These are phyloP conservation scores for Leptatherina wallacei DNA, from an alignment of 2,797 vertebrate genomes.

Conservation along the genomic window DNA sequence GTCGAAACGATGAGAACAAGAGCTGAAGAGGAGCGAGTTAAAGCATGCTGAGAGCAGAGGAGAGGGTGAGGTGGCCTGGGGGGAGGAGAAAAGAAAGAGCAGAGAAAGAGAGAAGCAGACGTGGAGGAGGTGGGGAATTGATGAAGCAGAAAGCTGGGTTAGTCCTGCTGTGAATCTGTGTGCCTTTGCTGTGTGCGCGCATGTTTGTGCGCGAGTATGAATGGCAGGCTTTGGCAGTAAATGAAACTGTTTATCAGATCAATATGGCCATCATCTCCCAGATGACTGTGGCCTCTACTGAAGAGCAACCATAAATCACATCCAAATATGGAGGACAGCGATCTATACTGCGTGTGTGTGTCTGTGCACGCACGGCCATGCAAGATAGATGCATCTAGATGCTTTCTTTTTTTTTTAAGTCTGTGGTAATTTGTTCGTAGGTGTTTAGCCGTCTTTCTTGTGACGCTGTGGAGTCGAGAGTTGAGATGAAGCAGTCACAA, in stretches of 20 bases:
- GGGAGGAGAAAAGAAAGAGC: slow-evolving; percentile 71
- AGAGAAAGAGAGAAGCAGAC: slow-evolving; percentile 75
- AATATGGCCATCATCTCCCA: slow-evolving; percentile 89
- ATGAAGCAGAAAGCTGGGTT: slow-evolving; percentile 83
- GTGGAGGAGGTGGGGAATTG: slow-evolving; percentile 79
- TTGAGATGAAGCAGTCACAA: slow-evolving; percentile 45
- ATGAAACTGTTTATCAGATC: slow-evolving; percentile 90
- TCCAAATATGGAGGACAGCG: slow-evolving; percentile 73
- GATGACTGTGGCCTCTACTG: slow-evolving; percentile 88
- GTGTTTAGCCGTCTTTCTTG: slow-evolving; percentile 16
- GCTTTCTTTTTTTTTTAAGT: slow-evolving; percentile 5
- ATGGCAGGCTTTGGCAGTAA: slow-evolving; percentile 83
- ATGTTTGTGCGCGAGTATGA: slow-evolving; percentile 51
- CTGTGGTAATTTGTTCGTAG: slow-evolving; percentile 29
- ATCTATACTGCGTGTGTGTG: slow-evolving; percentile 61
- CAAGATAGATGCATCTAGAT: neutral
- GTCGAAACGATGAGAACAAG: slow-evolving; percentile 43
- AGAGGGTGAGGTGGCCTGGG: slow-evolving; percentile 76
- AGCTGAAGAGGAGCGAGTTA: slow-evolving; percentile 71
- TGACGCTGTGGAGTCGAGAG: slow-evolving; percentile 28
- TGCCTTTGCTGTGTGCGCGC: slow-evolving; percentile 50
- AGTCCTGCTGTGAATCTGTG: slow-evolving; percentile 80
- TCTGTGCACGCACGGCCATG: neutral
- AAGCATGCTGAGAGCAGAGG: slow-evolving; percentile 65
- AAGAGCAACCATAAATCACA: slow-evolving; percentile 89